These are phyloP conservation scores for Prunella himalayana DNA, from an alignment of 2,113 vertebrate genomes.

Conservation along the genomic window DNA sequence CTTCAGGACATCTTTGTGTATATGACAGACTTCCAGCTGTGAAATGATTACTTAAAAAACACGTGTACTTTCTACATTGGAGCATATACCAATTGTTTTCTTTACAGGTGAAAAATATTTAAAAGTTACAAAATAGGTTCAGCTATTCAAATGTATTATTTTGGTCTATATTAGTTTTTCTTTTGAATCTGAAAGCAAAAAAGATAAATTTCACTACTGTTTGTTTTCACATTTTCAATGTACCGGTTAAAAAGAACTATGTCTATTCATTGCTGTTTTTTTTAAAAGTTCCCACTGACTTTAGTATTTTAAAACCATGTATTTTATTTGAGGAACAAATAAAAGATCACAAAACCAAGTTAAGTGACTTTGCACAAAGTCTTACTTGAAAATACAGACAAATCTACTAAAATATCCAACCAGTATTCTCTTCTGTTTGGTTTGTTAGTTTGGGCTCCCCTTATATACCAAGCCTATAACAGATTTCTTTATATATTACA, in stretches of 20 bases:
- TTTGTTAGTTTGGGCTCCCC: neutral
- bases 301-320: neutral
- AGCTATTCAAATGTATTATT: neutral
- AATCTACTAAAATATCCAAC: neutral
- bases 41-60: neutral
- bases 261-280: accelerated
- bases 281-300: neutral
- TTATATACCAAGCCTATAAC: neutral
- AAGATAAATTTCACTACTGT: neutral
- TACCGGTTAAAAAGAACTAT: neutral
- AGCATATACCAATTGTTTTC: neutral
- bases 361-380: neutral
- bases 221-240: neutral
- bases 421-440: neutral
- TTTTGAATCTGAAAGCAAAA: neutral
- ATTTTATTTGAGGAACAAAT: neutral
- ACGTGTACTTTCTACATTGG: neutral
- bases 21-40: neutral
- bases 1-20: conserved; percentile 13
- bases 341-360: neutral
- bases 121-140: neutral
- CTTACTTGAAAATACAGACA: neutral
- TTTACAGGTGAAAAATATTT: neutral
- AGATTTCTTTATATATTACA: neutral
- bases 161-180: neutral